These are phyloP conservation scores for Motacilla tschutschensis DNA, from an alignment of 2,113 vertebrate species.

Conservation along the genomic window DNA sequence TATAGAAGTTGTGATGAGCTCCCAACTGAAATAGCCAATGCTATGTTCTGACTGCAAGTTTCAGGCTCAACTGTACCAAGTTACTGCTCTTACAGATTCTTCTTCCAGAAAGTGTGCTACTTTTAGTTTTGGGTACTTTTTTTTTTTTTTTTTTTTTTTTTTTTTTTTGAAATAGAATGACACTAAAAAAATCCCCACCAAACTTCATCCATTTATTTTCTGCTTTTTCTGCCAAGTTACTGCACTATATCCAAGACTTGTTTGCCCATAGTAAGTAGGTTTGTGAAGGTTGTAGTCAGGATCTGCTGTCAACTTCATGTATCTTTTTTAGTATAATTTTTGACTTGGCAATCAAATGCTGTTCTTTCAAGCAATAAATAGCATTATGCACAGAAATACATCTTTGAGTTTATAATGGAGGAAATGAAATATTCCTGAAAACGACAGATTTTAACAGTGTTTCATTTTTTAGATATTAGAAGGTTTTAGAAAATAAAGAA, in stretches of 20 bases:
- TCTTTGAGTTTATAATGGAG: background rate
- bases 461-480: background rate
- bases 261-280: background rate
- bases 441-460: background rate
- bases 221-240: background rate
- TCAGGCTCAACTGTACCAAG: background rate
- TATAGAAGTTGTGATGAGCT: background rate
- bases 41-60: background rate
- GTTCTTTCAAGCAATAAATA: slow-evolving; percentile 13
- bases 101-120: background rate
- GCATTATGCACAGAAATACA: background rate
- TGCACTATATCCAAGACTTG: background rate
- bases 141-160: no score
- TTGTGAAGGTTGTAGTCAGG: slow-evolving; percentile 7
- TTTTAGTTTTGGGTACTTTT: background rate
- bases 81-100: background rate
- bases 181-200: background rate
- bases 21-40: background rate
- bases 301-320: slow-evolving; percentile 3
- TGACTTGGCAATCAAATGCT: slow-evolving; percentile 15
- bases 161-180: background rate
- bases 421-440: background rate
- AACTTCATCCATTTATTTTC: background rate
- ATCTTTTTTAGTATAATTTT: background rate
- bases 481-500: background rate